Evolutionary conservation across 64 coral and sea anemone species (phyloP).

Genomic region (Acropora yongei): DNA sequence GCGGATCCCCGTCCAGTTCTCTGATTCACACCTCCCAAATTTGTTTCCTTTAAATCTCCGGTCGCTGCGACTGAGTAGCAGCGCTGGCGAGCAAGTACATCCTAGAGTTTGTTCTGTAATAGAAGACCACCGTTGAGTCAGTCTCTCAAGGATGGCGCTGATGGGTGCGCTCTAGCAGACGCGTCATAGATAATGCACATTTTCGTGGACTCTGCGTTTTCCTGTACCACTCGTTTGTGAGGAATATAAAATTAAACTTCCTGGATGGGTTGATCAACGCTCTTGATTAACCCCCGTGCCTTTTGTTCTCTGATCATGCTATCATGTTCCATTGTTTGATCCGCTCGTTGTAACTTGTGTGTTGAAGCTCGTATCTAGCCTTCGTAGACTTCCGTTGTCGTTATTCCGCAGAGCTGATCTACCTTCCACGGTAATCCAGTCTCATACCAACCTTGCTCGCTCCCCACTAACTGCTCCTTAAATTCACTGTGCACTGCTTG

Average conservation of each 20-base stretch:
- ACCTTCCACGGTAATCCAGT: constrained; percentile 31
- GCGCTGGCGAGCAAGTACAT: not conserved
- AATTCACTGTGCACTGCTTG: constrained; percentile 5
- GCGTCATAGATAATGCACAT: not conserved
- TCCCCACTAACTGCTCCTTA: not conserved
- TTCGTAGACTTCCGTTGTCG: not conserved
- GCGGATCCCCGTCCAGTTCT: constrained; percentile 30
- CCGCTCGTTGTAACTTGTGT: not conserved
- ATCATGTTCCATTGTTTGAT: not conserved
- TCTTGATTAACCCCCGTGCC: not conserved
- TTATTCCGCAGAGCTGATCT: not conserved
- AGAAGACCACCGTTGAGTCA: not conserved
- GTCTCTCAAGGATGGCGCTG: not conserved
- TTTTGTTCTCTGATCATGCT: not conserved
- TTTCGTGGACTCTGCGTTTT: not conserved
- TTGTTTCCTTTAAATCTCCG: constrained; percentile 21
- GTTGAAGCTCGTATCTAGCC: not conserved
- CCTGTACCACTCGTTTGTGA: not conserved
- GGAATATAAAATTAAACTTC: not conserved
- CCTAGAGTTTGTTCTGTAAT: not conserved
- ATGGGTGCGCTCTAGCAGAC: not conserved
- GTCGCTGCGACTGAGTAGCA: constrained; percentile 4
- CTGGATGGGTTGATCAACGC: not conserved
- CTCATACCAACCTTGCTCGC: constrained; percentile 27
- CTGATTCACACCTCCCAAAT: not conserved